A percentile compares a stretch with the other conserved stretches of the same genome.
Evolutionary conservation across 2,888 invertebrate genomes (phyloP).

Genomic region (Lamellibrachia columna): DNA sequence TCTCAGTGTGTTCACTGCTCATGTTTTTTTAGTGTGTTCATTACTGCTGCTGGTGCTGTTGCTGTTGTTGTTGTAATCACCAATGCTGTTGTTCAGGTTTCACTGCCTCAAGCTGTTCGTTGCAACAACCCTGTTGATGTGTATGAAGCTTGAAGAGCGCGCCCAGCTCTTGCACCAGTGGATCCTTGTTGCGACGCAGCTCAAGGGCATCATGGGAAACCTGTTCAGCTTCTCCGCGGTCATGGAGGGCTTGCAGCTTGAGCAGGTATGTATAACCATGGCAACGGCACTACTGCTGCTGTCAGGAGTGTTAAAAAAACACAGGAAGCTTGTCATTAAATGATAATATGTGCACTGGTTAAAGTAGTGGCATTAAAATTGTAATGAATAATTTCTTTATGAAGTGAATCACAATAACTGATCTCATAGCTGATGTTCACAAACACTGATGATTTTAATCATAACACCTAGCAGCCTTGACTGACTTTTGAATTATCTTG

Average conservation of each 20-base stretch:
- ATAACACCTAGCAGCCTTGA: too few relatives aligned
- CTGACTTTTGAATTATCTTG: too few relatives aligned
- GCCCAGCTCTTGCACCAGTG: slow-evolving; percentile 90
- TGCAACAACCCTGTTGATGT: slow-evolving; percentile 87
- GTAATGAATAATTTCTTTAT: too few relatives aligned
- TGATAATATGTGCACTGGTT: too few relatives aligned
- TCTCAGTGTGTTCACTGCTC: neutral
- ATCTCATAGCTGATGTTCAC: too few relatives aligned
- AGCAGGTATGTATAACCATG: slow-evolving; percentile 74
- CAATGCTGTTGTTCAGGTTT: slow-evolving; percentile 70
- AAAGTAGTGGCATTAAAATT: too few relatives aligned
- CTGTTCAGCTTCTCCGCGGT: slow-evolving; percentile 90
- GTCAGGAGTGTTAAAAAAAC: neutral
- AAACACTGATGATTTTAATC: too few relatives aligned
- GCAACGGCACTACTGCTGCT: neutral
- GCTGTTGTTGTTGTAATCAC: neutral
- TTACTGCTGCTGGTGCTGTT: neutral
- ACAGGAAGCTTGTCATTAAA: too few relatives aligned
- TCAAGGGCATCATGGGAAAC: slow-evolving; percentile 90
- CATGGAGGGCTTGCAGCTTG: slow-evolving; percentile 88
- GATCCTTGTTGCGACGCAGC: slow-evolving; percentile 91
- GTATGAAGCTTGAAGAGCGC: slow-evolving; percentile 74
- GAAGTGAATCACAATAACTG: too few relatives aligned
- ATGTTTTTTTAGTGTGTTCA: slow-evolving; percentile 42
- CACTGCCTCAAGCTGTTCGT: slow-evolving; percentile 88